Conservation (phyloP, 2,888 invertebrate species). For the Tanytarsus gracilentus region DNA sequence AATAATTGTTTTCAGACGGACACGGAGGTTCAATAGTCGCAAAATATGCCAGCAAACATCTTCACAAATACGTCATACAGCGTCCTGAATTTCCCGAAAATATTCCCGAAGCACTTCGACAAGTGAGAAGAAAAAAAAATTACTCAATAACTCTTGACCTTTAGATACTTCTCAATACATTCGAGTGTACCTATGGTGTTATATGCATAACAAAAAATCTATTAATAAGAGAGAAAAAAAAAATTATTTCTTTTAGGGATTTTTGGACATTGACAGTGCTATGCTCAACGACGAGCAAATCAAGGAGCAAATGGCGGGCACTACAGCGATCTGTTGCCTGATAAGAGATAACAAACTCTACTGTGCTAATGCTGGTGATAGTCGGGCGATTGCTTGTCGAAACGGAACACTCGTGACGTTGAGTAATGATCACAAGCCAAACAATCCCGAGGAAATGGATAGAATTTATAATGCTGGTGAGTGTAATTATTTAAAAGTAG, state of each 20-base stretch:
- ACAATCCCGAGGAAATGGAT: slow-evolving; percentile 74
- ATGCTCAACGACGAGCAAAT: slow-evolving; percentile 84
- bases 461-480: slow-evolving; percentile 89
- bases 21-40: slow-evolving; percentile 76
- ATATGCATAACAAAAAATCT: not conserved
- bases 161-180: too few relatives aligned
- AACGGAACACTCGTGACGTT: slow-evolving; percentile 55
- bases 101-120: slow-evolving; percentile 73
- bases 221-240: too few relatives aligned
- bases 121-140: slow-evolving; percentile 43
- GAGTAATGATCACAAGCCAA: slow-evolving; percentile 85
- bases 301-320: slow-evolving; percentile 88
- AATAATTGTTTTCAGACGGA: slow-evolving; percentile 34
- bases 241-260: slow-evolving; percentile 52
- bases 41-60: slow-evolving; percentile 87
- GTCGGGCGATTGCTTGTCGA: slow-evolving; percentile 85
- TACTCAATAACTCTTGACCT: slow-evolving; percentile 9
- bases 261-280: slow-evolving; percentile 83
- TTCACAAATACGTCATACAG: slow-evolving; percentile 83
- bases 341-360: slow-evolving; percentile 77
- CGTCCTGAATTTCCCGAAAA: slow-evolving; percentile 74
- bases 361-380: slow-evolving; percentile 97
- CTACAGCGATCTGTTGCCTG: slow-evolving; percentile 81
- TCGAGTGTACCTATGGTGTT: not conserved
- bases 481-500: too few relatives aligned